Evolutionary conservation across 2,888 invertebrate species (phyloP).

Genomic region (Lasioglossum malachurum): DNA sequence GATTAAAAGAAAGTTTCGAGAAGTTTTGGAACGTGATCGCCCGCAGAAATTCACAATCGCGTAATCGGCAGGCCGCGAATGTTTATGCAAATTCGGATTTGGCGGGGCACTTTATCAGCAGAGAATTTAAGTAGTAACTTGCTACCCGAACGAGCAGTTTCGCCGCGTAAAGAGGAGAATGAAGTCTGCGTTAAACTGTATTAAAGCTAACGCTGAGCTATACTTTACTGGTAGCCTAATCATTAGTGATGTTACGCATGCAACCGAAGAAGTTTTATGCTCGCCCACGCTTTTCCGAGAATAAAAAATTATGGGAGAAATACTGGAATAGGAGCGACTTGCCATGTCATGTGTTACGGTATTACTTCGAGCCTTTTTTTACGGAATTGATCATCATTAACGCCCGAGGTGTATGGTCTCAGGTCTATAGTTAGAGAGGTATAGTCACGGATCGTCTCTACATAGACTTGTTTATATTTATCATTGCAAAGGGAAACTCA

Average conservation of each 20-base stretch:
- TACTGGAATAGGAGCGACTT: neutral
- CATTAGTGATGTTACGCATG: slow-evolving; percentile 4
- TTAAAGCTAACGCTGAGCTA: neutral
- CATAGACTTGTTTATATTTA: neutral
- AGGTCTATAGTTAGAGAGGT: neutral
- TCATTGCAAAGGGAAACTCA: neutral
- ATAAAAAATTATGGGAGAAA: neutral
- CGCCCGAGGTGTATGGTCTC: neutral
- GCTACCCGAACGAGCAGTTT: neutral
- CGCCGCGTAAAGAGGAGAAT: neutral
- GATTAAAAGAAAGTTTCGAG: neutral
- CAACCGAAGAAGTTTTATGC: neutral
- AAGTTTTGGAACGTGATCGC: neutral
- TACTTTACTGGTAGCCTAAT: neutral
- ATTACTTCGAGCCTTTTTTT: neutral
- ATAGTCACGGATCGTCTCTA: neutral
- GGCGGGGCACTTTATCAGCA: neutral
- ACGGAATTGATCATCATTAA: neutral
- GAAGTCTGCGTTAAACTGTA: neutral
- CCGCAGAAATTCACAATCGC: neutral
- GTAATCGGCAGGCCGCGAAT: neutral
- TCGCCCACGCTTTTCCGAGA: neutral
- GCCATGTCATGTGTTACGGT: neutral
- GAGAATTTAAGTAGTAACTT: neutral
- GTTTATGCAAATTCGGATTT: slow-evolving; percentile 4